phyloP scores from a whole-genome alignment of 2,113 vertebrate genomes.

The Ursus arctos region DNA sequence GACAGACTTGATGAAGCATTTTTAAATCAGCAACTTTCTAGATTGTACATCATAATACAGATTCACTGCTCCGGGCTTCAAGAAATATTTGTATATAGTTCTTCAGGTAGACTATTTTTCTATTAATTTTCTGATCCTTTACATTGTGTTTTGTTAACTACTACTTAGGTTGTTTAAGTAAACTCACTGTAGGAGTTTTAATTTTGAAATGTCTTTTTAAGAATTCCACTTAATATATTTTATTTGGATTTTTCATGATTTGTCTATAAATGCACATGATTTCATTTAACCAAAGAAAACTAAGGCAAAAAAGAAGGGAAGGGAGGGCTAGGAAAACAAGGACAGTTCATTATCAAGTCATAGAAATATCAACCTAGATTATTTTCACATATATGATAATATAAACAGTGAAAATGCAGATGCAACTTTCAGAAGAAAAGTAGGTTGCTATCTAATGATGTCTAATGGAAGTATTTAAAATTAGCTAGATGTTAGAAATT shows the following conservation, averaged over 20 bases:
- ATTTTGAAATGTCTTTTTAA: background rate
- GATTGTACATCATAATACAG: background rate
- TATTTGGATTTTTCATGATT: background rate
- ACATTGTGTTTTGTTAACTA: background rate
- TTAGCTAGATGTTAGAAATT: constrained; percentile 19
- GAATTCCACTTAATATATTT: background rate
- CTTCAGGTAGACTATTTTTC: background rate
- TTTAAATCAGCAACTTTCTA: constrained; percentile 13
- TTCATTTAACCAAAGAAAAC: background rate
- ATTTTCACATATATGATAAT: background rate
- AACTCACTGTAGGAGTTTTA: background rate
- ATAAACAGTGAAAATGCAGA: constrained; percentile 9
- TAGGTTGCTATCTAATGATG: background rate
- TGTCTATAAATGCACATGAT: background rate
- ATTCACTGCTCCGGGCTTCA: background rate
- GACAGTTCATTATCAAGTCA: background rate
- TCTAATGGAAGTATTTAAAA: constrained; percentile 50
- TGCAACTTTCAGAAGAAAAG: background rate
- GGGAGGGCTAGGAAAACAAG: background rate
- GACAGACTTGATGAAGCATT: background rate
- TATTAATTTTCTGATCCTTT: background rate
- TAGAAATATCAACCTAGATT: background rate
- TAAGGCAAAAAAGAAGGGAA: background rate
- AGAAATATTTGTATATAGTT: background rate
- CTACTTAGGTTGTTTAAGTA: background rate